phyloP scores from a whole-genome alignment of 2,113 vertebrate species.

The Cryptotis parvus region DNA sequence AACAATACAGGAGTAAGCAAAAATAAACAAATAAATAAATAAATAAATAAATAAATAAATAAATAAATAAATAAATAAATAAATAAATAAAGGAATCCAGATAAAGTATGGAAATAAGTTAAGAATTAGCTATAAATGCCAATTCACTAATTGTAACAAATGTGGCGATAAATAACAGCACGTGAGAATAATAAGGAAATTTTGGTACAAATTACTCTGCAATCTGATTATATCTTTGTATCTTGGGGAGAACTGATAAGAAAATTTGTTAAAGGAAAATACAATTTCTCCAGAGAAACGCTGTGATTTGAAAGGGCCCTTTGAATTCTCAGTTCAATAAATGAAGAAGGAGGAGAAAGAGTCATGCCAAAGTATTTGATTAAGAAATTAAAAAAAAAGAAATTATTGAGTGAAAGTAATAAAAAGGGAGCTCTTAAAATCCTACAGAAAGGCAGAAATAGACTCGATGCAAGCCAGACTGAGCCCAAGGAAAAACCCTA shows the following conservation, averaged over 20 bases:
- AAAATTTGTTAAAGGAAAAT: slow-evolving; percentile 42
- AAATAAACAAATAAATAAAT: not conserved
- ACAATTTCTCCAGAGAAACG: slow-evolving; percentile 40
- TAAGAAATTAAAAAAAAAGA: no score
- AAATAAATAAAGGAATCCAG: slow-evolving; percentile 4
- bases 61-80: not conserved
- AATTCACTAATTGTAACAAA: not conserved
- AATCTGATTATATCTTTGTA: slow-evolving; percentile 10
- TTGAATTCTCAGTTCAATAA: slow-evolving; percentile 36
- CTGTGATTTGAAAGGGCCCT: slow-evolving; percentile 7
- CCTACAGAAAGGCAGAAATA: not conserved
- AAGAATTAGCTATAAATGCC: not conserved
- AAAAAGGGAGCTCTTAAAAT: slow-evolving; percentile 17
- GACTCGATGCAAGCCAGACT: not conserved
- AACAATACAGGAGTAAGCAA: not conserved
- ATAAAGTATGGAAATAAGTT: not conserved
- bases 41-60: not conserved
- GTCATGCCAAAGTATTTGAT: not conserved
- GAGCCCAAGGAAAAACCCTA: not conserved
- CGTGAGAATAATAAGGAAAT: not conserved
- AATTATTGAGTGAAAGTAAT: slow-evolving; percentile 33
- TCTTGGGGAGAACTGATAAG: not conserved
- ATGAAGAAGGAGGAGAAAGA: not conserved
- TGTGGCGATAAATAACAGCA: not conserved
- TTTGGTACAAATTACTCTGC: not conserved